A percentile compares a stretch with the other conserved stretches of the same genome.
These are phyloP conservation scores for Phymatocera aterrima DNA, from an alignment of 2,888 invertebrate genomes.

Conservation along the genomic window DNA sequence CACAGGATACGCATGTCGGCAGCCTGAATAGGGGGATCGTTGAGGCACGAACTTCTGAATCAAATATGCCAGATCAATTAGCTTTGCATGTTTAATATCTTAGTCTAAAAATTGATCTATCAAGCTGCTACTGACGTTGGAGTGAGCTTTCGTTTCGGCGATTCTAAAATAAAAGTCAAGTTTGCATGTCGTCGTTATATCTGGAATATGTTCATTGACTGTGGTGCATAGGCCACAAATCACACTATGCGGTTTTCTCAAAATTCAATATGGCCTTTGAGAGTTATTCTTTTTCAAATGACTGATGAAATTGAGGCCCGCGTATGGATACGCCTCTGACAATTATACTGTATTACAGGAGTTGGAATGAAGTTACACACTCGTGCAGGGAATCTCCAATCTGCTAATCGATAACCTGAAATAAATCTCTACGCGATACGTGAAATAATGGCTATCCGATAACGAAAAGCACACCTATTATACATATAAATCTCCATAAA, in stretches of 20 bases:
- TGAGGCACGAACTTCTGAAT: neutral
- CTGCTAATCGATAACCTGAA: conserved; percentile 8
- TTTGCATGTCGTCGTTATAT: neutral
- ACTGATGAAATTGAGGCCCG: neutral
- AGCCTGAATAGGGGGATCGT: neutral
- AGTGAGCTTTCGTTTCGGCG: too few relatives aligned
- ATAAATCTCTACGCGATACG: neutral
- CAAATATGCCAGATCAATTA: neutral
- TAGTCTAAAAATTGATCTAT: neutral
- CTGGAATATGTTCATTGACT: neutral
- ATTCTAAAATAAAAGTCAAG: neutral
- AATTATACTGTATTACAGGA: neutral
- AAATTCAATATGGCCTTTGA: neutral
- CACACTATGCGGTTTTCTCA: neutral
- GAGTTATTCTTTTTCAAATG: neutral
- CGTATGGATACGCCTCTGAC: neutral
- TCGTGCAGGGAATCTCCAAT: neutral
- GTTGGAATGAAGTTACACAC: neutral
- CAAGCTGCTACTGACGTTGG: neutral
- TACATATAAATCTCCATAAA: conserved; percentile 26
- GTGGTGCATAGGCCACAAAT: too few relatives aligned
- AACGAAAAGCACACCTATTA: conserved; percentile 13
- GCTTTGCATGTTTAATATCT: too few relatives aligned
- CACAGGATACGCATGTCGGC: neutral
- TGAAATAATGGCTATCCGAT: conserved; percentile 21